Base-by-base conservation (phyloP, 1,140 invertebrate genomes). In the Zaprionus vittiger region DNA sequence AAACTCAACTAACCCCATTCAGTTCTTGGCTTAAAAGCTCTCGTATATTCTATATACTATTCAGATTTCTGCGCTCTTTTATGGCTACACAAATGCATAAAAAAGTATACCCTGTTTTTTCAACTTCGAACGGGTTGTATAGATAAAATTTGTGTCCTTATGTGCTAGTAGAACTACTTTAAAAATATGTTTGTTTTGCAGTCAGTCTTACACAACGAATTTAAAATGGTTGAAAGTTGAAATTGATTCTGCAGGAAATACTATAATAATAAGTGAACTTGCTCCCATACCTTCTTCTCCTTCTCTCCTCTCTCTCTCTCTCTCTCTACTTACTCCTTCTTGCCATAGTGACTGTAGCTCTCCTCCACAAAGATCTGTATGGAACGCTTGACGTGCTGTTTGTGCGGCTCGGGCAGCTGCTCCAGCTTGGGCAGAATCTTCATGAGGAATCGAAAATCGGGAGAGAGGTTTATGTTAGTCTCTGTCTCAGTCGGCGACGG, bases 371-470 rank as follows among this genome's bases (percentile, higher is more conserved):
- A 91, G 26, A 84, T 91, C 54, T 92, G 91, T 49, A 92, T 92
- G 37, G 85, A 91, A 24, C 81, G 83, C 68, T 92, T 92, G 6
- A 92, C 91, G 49, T 91, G 75, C 47, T 81, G 85, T 28, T 92
- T 92, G 54, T 91, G 91, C 5, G 91, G 91, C 22, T 92, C 91
- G 1, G 91, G 89, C 22, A 92, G 77, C 59, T 86, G 81, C 54
- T 92, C 91, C 77, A 92, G 31, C 4, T 87, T 91, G 22, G 91
- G 91, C 34, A 92, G 47, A 59, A 92, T 92, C 57, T 92, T 92
- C 89, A 92, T 92, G 0, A 92, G 89, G 4, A 92, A 92, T 2
- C 90, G 85, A 63, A 92, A 92, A 59, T 92, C 91, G 3, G 83
- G 80, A 22, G 91, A 92, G 15, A 92, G 63, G 55, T 92, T 92